Evolutionary conservation across 1,140 invertebrate species (phyloP).

Genomic region (Cydia splendana): DNA sequence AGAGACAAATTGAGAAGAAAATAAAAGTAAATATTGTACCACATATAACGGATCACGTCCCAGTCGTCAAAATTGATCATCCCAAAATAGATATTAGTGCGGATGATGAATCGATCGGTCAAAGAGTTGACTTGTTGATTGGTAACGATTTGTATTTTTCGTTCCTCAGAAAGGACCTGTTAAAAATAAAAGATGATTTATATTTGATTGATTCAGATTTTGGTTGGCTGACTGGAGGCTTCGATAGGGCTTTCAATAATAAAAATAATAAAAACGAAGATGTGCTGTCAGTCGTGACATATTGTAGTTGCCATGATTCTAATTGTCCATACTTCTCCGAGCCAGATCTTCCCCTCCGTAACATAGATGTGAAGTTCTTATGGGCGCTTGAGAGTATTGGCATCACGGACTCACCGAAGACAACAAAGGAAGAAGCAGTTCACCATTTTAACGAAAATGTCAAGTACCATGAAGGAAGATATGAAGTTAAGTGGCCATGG

Average conservation of each 20-base stretch:
- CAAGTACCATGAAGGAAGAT: slow-evolving; percentile 24
- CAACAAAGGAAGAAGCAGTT: slow-evolving; percentile 27
- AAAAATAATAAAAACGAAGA: not conserved
- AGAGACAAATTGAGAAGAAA: not conserved
- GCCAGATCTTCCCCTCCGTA: slow-evolving; percentile 28
- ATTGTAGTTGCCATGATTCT: not conserved
- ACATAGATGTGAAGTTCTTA: not conserved
- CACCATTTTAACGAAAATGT: slow-evolving; percentile 33
- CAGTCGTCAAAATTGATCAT: not conserved
- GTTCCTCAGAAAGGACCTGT: slow-evolving; percentile 1
- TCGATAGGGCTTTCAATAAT: no score
- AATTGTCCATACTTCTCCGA: not conserved
- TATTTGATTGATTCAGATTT: slow-evolving; percentile 34
- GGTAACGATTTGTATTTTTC: slow-evolving; percentile 36
- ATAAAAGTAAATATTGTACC: slow-evolving; percentile 27
- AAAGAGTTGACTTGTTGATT: slow-evolving; percentile 25
- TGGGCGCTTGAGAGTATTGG: slow-evolving; percentile 34
- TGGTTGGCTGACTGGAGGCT: slow-evolving; percentile 24
- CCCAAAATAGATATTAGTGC: not conserved
- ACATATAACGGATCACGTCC: slow-evolving; percentile 18
- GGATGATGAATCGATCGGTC: slow-evolving; percentile 24
- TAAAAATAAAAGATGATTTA: not conserved
- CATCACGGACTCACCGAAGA: slow-evolving; percentile 33
- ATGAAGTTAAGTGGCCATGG: slow-evolving; percentile 35
- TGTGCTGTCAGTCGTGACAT: slow-evolving; percentile 17